Evolutionary conservation across 2,797 vertebrate species (phyloP), one percentile per base, ranked within the genome.

Genomic region (Phrynocephalus forsythii): DNA sequence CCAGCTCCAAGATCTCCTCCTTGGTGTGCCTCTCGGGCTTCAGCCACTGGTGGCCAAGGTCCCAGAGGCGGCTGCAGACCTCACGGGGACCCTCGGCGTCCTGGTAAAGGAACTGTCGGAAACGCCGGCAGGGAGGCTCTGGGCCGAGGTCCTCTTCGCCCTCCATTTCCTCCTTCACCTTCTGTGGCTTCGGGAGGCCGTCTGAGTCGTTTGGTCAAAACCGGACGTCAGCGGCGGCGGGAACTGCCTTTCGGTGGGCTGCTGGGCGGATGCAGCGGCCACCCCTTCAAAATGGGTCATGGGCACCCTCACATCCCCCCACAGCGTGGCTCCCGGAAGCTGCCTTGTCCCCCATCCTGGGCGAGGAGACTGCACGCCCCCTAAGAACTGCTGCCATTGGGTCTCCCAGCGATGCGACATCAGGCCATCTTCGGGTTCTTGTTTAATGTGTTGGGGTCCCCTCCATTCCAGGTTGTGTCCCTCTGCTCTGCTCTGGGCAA

Each of bases 11-110:
- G 87, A 94, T 95, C 87, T 94, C 93, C 76, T 94, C 93, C 89
- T 95, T 95, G 86, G 92, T 93, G 79, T 38, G 88, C 38, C 88
- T 82, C 90, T 94, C 93, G 0, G 94, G 95, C 86, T 88, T 92
- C 72, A 95, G 86, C 94, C 94, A 95, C 6, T 78, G 81, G 73
- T 92, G 94, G 73, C 94, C 93, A 52, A 95, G 91, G 77, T 93
- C 92, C 94, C 93, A 94, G 50, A 95, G 95, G 15, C 91, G 93
- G 83, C 87, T 92, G 86, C 94, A 94, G 82, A 93, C 94, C 83
- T 94, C 89, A 1, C 91, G 89, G 30, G 94, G 94, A 13, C 93
- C 95, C 75, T 93, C 88, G 33, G 90, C 94, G 75, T 95, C 93
- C 56, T 91, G 94, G 93, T 93, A 95, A 67, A 90, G 93, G 83